Percentiles rank a stretch among this genome's conserved stretches.
Conservation (phyloP, 1,140 invertebrate genomes). For the Arctopsyche grandis region DNA sequence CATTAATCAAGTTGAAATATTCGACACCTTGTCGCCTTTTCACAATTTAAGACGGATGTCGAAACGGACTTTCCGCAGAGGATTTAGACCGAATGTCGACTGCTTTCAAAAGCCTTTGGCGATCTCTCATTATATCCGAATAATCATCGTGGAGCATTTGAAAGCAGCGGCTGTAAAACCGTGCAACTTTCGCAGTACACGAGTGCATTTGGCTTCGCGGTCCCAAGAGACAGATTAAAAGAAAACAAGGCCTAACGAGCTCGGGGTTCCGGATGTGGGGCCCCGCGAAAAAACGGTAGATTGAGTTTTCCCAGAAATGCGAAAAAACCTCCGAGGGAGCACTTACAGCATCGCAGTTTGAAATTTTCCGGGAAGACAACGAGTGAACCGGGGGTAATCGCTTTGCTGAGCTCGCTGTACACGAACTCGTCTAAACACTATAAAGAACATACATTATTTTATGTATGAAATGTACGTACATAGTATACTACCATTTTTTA, state of each 20-base stretch:
- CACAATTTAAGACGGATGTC: no score
- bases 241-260: constrained; percentile 16
- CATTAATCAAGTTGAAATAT: no score
- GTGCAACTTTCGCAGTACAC: constrained; percentile 2
- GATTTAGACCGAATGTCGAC: background rate
- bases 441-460: no score
- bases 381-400: no score
- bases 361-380: no score
- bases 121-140: background rate
- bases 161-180: background rate
- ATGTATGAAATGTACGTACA: no score
- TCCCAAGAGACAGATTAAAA: constrained; percentile 19
- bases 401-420: no score
- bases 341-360: no score
- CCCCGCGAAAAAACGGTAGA: background rate
- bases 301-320: background rate
- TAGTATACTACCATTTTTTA: no score
- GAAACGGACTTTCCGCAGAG: background rate
- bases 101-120: background rate
- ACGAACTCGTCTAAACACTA: no score
- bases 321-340: background rate
- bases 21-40: no score
- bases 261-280: background rate
- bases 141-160: constrained; percentile 2
- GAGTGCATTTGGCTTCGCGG: background rate